Evolutionary conservation across 2,113 vertebrate species (phyloP).

Genomic region (Rhynchomys soricoides): DNA sequence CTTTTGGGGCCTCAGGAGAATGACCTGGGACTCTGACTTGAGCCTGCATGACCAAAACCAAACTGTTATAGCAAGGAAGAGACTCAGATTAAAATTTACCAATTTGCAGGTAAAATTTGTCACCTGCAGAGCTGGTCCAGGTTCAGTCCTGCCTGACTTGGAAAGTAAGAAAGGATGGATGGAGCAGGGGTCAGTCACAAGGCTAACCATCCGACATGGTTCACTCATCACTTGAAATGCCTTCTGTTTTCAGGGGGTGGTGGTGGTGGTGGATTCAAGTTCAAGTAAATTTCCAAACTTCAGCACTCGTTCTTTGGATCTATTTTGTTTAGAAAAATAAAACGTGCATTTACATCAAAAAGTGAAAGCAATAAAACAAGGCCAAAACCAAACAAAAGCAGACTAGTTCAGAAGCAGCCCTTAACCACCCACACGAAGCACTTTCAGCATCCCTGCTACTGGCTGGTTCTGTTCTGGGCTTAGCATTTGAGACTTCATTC

Average conservation of each 20-base stretch:
- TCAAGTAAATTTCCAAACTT: background rate
- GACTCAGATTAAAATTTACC: background rate
- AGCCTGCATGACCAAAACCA: conserved; percentile 8
- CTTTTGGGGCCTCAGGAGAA: background rate
- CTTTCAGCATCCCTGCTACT: no score
- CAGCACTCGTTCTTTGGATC: background rate
- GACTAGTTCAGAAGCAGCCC: background rate
- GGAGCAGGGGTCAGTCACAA: background rate
- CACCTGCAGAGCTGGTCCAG: background rate
- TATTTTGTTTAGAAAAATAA: conserved; percentile 44
- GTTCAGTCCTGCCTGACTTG: background rate
- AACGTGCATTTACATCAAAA: background rate
- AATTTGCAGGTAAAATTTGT: no score
- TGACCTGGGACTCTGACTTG: background rate
- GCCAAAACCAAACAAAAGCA: background rate
- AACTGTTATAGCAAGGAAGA: background rate
- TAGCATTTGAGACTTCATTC: background rate
- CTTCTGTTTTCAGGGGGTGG: background rate
- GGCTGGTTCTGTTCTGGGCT: background rate
- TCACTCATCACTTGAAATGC: background rate
- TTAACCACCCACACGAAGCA: background rate
- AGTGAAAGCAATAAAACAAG: background rate
- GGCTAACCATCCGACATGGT: background rate
- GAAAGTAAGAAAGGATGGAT: no score
- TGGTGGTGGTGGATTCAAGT: background rate